Evolutionary conservation across 2,113 vertebrate species (phyloP).

Genomic region (Gobio gobio): DNA sequence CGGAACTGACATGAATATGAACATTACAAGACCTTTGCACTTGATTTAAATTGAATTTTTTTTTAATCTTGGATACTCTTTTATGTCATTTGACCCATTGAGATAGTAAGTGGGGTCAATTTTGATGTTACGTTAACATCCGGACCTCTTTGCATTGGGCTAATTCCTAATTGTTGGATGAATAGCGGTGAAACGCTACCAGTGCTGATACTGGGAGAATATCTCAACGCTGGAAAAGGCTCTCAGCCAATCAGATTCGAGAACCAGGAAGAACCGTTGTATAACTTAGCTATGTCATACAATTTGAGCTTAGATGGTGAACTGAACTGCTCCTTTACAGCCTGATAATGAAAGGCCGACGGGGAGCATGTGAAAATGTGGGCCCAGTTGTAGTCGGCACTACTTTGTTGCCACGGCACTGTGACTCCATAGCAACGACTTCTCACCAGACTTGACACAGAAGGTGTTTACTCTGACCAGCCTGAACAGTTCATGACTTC

Average conservation of each 20-base stretch:
- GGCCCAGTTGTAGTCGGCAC: slow-evolving; percentile 2
- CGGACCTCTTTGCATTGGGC: background rate
- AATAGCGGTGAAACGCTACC: too few species aligned
- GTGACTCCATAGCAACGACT: slow-evolving; percentile 61
- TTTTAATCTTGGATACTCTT: background rate
- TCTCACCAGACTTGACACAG: slow-evolving; percentile 52
- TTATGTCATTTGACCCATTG: background rate
- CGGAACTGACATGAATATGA: background rate
- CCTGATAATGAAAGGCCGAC: slow-evolving; percentile 30
- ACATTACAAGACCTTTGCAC: background rate
- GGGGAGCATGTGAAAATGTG: slow-evolving; percentile 31
- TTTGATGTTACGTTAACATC: background rate
- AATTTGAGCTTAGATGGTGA: slow-evolving; percentile 16
- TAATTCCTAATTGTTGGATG: too few species aligned
- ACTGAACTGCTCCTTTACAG: slow-evolving; percentile 29
- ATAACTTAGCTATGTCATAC: too few species aligned
- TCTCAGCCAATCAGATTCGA: too few species aligned
- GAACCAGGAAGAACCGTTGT: too few species aligned
- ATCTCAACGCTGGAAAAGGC: too few species aligned
- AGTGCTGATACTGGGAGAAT: too few species aligned
- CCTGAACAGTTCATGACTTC: slow-evolving; percentile 66
- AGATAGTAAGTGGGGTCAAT: background rate
- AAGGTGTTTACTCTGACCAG: slow-evolving; percentile 65
- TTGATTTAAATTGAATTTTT: background rate
- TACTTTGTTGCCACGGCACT: slow-evolving; percentile 54